These are phyloP conservation scores for Carterocephalus palaemon DNA, from an alignment of 2,888 invertebrate genomes.

Conservation along the genomic window DNA sequence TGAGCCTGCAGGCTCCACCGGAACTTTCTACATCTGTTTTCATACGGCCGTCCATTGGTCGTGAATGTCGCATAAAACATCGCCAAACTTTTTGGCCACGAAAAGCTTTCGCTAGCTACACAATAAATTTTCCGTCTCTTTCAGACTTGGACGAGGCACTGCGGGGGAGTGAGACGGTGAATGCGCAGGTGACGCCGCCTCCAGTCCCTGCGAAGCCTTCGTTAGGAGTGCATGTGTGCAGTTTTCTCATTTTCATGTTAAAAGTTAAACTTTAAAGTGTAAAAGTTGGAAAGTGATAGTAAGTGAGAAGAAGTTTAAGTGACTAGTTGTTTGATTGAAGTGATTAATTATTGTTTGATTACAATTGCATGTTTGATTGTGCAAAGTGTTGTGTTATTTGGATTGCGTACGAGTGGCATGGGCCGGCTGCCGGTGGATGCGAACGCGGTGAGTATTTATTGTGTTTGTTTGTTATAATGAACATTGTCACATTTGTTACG, in stretches of 20 bases:
- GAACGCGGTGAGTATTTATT: slow-evolving; percentile 38
- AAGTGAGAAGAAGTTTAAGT: no score
- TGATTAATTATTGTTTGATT: neutral
- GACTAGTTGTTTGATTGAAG: no score
- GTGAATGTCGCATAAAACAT: slow-evolving; percentile 19
- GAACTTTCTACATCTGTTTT: slow-evolving; percentile 17
- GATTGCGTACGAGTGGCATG: slow-evolving; percentile 29
- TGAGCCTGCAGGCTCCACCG: neutral
- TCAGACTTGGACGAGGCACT: slow-evolving; percentile 31
- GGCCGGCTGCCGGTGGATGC: slow-evolving; percentile 38
- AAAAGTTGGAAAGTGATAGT: slow-evolving; percentile 1
- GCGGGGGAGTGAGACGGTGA: slow-evolving; percentile 28
- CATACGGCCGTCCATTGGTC: slow-evolving; percentile 7
- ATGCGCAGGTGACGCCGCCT: slow-evolving; percentile 40
- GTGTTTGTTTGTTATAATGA: slow-evolving; percentile 7
- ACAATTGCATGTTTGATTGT: neutral
- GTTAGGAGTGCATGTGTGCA: slow-evolving; percentile 33
- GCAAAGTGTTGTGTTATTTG: slow-evolving; percentile 28
- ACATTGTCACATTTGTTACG: slow-evolving; percentile 11
- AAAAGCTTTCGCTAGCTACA: slow-evolving; percentile 26
- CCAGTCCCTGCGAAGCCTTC: slow-evolving; percentile 44
- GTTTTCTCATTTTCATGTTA: slow-evolving; percentile 1
- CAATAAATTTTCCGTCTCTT: slow-evolving; percentile 35
- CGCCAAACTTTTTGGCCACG: slow-evolving; percentile 25
- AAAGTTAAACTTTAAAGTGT: slow-evolving; percentile 3